Evolutionary conservation across 1,140 invertebrate species (phyloP).

Genomic region (Drosophila orosa): DNA sequence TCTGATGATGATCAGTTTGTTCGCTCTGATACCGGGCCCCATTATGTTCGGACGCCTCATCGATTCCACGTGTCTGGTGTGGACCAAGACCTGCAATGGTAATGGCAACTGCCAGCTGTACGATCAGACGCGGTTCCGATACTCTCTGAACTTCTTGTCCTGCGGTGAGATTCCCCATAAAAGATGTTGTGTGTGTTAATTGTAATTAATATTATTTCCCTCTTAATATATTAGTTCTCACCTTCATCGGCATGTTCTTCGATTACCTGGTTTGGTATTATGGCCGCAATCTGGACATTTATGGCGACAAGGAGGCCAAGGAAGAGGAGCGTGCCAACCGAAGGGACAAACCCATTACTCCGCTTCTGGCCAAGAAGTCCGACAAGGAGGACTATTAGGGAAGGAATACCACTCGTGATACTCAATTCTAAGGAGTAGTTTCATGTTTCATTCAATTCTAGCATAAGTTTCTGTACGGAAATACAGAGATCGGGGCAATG

Average conservation of each 20-base stretch:
- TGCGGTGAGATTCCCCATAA: constrained; percentile 84
- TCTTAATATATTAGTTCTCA: constrained; percentile 84
- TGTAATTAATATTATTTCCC: not conserved
- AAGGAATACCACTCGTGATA: constrained; percentile 24
- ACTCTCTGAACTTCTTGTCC: constrained; percentile 86
- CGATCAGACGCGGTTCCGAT: constrained; percentile 86
- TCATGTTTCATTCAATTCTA: constrained; percentile 7
- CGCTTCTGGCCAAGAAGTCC: constrained; percentile 64
- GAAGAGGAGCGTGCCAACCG: constrained; percentile 53
- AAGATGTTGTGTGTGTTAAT: not conserved
- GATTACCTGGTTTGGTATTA: constrained; percentile 86
- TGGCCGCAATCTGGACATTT: constrained; percentile 86
- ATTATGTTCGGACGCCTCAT: constrained; percentile 88
- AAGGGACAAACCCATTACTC: constrained; percentile 70
- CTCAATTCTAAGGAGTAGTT: constrained; percentile 41
- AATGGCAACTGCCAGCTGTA: constrained; percentile 88
- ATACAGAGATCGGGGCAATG: constrained; percentile 2
- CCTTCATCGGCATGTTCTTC: constrained; percentile 86
- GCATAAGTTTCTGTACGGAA: constrained; percentile 3
- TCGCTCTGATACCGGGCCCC: constrained; percentile 88
- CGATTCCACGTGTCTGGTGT: constrained; percentile 87
- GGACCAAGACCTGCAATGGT: constrained; percentile 87
- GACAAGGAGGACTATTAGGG: constrained; percentile 34
- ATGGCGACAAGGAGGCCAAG: constrained; percentile 85
- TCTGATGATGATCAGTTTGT: constrained; percentile 87